phyloP scores from a whole-genome alignment of 2,113 vertebrate genomes.

The Brienomyrus longianalis region DNA sequence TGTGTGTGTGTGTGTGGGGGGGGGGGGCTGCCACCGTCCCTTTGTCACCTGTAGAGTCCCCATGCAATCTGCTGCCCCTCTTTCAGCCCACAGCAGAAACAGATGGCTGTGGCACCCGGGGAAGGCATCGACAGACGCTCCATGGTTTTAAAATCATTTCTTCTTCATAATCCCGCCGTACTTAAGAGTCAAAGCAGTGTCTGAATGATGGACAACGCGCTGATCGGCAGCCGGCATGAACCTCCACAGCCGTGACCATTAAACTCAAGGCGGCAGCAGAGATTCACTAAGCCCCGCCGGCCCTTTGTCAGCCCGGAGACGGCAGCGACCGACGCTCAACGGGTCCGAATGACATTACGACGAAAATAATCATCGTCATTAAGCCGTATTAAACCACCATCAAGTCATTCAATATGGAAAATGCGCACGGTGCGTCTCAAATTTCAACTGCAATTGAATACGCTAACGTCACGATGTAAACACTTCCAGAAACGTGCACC shows the following conservation, averaged over 20 bases:
- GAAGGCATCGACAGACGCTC: neutral
- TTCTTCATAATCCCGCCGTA: neutral
- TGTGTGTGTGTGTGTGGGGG: neutral
- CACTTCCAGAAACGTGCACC: neutral
- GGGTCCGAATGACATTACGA: neutral
- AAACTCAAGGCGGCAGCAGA: neutral
- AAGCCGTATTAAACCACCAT: neutral
- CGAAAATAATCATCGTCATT: neutral
- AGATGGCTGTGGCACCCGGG: neutral
- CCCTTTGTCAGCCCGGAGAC: neutral
- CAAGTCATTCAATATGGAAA: neutral
- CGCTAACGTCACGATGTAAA: neutral
- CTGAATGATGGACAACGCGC: neutral
- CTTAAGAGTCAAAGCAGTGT: neutral
- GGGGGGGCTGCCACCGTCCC: neutral
- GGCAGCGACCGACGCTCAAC: neutral
- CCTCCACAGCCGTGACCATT: neutral
- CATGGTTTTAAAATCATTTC: neutral
- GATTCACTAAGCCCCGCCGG: neutral
- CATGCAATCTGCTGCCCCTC: neutral
- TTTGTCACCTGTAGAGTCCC: neutral
- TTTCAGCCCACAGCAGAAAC: neutral
- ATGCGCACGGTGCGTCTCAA: neutral
- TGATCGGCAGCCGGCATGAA: neutral
- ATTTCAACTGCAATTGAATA: neutral